phyloP scores from a whole-genome alignment of 92 coral and sea anemone species.

The Palythoa grandis region DNA sequence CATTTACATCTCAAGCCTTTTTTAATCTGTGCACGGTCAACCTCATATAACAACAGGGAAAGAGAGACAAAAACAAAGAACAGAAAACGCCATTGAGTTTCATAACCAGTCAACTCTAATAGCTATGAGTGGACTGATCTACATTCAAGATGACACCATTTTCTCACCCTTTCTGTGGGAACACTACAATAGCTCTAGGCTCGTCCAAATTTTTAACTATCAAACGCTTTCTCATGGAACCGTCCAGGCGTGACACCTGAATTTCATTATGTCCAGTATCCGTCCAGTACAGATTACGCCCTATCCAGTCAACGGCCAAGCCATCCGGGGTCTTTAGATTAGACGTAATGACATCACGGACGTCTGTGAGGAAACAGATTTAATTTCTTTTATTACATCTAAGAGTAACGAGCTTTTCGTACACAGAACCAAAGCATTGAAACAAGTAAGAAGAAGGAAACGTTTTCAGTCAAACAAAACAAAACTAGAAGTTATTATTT shows the following conservation, averaged over 20 bases:
- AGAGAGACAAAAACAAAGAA: too few relatives aligned
- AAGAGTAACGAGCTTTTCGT: not conserved
- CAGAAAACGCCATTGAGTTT: too few relatives aligned
- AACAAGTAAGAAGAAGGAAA: too few relatives aligned
- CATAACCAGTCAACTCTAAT: too few relatives aligned
- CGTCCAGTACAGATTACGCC: constrained; percentile 39
- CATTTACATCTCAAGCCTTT: too few relatives aligned
- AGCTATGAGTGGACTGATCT: too few relatives aligned
- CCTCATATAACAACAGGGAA: too few relatives aligned
- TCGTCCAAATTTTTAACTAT: constrained; percentile 19
- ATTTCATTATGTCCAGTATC: constrained; percentile 33
- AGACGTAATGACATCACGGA: constrained; percentile 27
- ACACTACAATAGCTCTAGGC: constrained; percentile 33
- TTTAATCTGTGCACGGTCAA: too few relatives aligned
- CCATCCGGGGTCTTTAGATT: constrained; percentile 36
- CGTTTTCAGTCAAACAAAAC: too few relatives aligned
- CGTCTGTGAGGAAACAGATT: not conserved
- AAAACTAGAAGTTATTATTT: too few relatives aligned
- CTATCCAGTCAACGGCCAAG: constrained; percentile 34
- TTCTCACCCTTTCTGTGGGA: constrained; percentile 42
- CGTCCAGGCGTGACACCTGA: constrained; percentile 37
- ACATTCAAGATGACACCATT: not conserved
- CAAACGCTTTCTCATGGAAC: constrained; percentile 25
- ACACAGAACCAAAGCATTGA: too few relatives aligned
- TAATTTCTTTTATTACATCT: not conserved